phyloP scores from a whole-genome alignment of 2,888 invertebrate species.

The Galeopsomyia nigrocyanea region DNA sequence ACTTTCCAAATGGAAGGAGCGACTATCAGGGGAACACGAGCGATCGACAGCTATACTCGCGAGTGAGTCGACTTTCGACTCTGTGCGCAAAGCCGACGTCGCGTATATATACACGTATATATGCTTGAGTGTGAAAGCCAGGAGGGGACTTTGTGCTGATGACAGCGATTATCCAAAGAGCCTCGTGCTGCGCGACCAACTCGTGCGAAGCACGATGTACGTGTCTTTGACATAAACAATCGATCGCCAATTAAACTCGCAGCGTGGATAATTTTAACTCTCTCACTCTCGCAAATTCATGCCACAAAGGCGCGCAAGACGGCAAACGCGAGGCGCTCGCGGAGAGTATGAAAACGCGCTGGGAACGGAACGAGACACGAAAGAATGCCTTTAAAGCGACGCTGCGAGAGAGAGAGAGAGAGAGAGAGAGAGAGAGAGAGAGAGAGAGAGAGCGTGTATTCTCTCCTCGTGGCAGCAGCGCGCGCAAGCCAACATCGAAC shows the following conservation, averaged over 20 bases:
- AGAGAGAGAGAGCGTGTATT: too few relatives aligned
- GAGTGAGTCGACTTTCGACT: too few relatives aligned
- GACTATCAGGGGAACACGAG: constrained; percentile 44
- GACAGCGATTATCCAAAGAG: neutral
- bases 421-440: neutral
- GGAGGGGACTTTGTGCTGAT: constrained; percentile 4
- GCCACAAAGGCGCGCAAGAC: neutral
- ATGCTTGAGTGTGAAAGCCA: too few relatives aligned
- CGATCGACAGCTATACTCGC: neutral
- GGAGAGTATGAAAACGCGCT: constrained; percentile 35
- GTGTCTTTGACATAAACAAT: constrained; percentile 4
- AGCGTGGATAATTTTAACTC: neutral
- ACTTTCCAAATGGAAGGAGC: constrained; percentile 50
- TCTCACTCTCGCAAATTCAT: neutral
- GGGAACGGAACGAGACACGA: constrained; percentile 35
- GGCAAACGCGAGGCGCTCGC: neutral
- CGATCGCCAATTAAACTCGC: neutral
- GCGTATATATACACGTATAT: too few relatives aligned
- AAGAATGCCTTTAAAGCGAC: constrained; percentile 44
- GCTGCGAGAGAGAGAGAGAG: constrained; percentile 4
- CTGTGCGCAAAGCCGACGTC: constrained; percentile 5
- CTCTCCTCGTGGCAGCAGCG: constrained; percentile 1
- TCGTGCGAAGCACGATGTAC: neutral
- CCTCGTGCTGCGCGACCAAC: too few relatives aligned
- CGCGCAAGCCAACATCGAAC: constrained; percentile 3